Conservation (phyloP, 2,113 vertebrate species). For the Pantherophis guttatus region DNA sequence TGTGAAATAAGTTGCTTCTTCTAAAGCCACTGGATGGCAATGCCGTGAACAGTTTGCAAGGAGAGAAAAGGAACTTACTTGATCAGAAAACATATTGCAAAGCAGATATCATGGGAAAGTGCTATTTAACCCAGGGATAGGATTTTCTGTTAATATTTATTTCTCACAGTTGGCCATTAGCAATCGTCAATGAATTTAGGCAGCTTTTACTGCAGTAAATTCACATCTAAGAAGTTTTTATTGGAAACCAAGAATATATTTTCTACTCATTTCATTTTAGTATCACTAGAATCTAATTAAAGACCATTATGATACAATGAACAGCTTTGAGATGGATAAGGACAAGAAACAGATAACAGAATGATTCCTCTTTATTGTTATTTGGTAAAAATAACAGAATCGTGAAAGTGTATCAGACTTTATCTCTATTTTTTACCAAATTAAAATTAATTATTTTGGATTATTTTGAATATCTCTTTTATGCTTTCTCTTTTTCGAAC, state of each 20-base stretch:
- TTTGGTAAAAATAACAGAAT: not conserved
- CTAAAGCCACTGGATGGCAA: slow-evolving; percentile 11
- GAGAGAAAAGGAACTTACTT: not conserved
- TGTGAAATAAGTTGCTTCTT: not conserved
- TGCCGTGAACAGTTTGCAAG: not conserved
- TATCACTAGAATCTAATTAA: not conserved
- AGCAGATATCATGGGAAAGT: not conserved
- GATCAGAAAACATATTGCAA: not conserved
- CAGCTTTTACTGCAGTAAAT: not conserved
- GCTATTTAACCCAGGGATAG: not conserved
- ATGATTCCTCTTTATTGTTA: not conserved
- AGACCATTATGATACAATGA: not conserved
- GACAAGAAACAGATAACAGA: not conserved
- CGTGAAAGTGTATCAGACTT: not conserved
- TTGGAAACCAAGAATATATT: not conserved
- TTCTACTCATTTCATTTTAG: not conserved
- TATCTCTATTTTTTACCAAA: not conserved
- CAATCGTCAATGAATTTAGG: not conserved
- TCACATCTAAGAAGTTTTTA: not conserved
- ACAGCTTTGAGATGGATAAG: not conserved
- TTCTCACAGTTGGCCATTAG: not conserved
- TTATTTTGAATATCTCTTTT: not conserved
- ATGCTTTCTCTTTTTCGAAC: not conserved
- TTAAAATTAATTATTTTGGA: not conserved
- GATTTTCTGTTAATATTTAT: not conserved